A percentile compares a stretch with the other conserved stretches of the same genome.
Evolutionary conservation across 2,888 invertebrate species (phyloP).

Genomic region (Acleris cristana): DNA sequence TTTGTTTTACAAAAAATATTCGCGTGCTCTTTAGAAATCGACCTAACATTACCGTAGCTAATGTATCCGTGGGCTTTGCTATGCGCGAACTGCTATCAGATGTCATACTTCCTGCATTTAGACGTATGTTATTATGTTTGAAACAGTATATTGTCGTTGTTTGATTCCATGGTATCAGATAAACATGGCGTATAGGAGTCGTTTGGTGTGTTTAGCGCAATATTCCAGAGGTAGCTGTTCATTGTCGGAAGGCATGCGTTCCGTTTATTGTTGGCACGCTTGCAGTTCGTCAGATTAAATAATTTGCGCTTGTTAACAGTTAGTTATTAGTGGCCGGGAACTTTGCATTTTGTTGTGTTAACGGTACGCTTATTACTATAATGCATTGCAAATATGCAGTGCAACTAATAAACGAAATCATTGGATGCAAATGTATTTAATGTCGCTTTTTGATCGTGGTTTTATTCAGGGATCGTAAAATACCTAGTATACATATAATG

Average conservation of each 20-base stretch:
- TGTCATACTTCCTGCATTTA: conserved; percentile 29
- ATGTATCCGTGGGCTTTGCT: conserved; percentile 4
- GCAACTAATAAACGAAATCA: conserved; percentile 19
- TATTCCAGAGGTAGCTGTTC: conserved; percentile 56
- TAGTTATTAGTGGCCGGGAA: conserved; percentile 43
- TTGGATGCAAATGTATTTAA: conserved; percentile 22
- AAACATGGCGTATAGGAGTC: conserved; percentile 24
- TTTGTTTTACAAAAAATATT: conserved; percentile 14
- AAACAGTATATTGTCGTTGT: conserved; percentile 21
- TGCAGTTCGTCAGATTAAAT: conserved; percentile 55
- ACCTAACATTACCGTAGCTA: conserved; percentile 10
- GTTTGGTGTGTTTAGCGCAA: conserved; percentile 43
- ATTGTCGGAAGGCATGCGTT: conserved; percentile 56
- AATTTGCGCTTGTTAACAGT: conserved; percentile 52
- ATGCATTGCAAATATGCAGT: conserved; percentile 17
- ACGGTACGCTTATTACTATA: conserved; percentile 10
- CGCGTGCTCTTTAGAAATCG: conserved; percentile 18
- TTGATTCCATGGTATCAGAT: conserved; percentile 37
- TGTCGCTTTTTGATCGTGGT: background rate
- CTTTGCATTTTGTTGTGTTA: conserved; percentile 38
- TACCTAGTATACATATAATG: no score
- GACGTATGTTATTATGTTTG: conserved; percentile 21
- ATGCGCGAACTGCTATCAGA: conserved; percentile 15
- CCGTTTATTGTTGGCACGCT: conserved; percentile 56
- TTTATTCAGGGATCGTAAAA: no score